Evolutionary conservation across 2,888 invertebrate species (phyloP), one percentile per base, ranked within the genome.

Genomic region (Ophion costatus): DNA sequence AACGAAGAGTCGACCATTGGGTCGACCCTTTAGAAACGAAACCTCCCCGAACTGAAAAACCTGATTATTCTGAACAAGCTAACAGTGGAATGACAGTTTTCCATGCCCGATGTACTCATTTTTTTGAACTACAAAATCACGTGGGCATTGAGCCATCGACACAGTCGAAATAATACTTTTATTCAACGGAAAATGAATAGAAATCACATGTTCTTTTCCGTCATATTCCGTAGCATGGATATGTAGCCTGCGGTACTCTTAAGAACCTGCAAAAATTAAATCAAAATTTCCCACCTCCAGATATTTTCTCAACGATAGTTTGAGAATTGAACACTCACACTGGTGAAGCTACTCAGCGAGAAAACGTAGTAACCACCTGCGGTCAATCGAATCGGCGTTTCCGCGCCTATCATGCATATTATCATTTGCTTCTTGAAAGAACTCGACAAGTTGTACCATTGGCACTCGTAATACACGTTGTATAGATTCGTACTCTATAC

Each of bases 301-400:
- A 17, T 51, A 51, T 51, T 14, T 51, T 51, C 45, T 45, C 3
- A 17, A 51, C 14, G 14, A 51, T 14, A 17, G 14, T 17, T 14
- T 17, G 0, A 5, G 14, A 2, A 51, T 22, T 51, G 57, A 3
- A 11, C 1, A 38, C 67, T 81, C 73, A 85, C 85, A 1, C 61
- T 20, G 29, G 82, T 85, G n/a, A 85, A 85, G 24, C 67, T 79
- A 7, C 42, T 69, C 38, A 79, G 66, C 6, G 84, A 84, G 57
- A 84, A 84, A n/a, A 64, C 57, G 45, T 84, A 84, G 38, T 63
- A 84, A 20, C 84, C 84, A 20, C 84, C 84, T 6, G 74, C 84
- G 20, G 59, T 82, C 63, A 84, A 82, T 59, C 70, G 67, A 7
- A 84, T 73, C 14, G 84, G 82, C 56, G 63, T 84, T 9, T 61